Conservation (phyloP, 2,888 invertebrate species). For the Caradrina kadenii region DNA sequence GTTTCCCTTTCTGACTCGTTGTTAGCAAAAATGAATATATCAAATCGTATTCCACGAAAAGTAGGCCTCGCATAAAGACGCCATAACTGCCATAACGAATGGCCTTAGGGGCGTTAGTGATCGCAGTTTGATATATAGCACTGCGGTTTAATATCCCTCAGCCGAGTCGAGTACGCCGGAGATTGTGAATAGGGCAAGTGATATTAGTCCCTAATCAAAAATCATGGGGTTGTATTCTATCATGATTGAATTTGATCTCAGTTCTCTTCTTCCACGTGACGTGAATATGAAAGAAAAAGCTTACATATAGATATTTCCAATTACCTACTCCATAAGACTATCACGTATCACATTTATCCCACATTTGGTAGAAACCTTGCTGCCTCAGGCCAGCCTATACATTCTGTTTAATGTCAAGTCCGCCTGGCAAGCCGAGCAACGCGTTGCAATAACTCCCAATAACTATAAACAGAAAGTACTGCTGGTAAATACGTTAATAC, state of each 20-base stretch:
- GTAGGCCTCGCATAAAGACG: slow-evolving; percentile 54
- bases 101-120: slow-evolving; percentile 38
- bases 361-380: slow-evolving; percentile 30
- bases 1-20: slow-evolving; percentile 21
- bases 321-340: slow-evolving; percentile 1
- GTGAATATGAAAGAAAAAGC: neutral
- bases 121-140: slow-evolving; percentile 49
- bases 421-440: slow-evolving; percentile 38
- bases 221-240: slow-evolving; percentile 5
- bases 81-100: slow-evolving; percentile 51
- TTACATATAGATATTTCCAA: neutral
- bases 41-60: slow-evolving; percentile 36
- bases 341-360: slow-evolving; percentile 29
- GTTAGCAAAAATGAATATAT: slow-evolving; percentile 41
- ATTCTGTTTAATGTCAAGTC: slow-evolving; percentile 49
- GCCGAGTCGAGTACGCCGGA: slow-evolving; percentile 23
- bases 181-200: slow-evolving; percentile 10
- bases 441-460: slow-evolving; percentile 32
- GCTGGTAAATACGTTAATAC: slow-evolving; percentile 33
- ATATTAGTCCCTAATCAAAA: slow-evolving; percentile 18
- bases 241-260: neutral
- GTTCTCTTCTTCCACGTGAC: neutral
- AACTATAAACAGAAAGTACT: slow-evolving; percentile 37
- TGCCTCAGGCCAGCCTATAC: slow-evolving; percentile 29
- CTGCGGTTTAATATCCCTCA: slow-evolving; percentile 32